Evolutionary conservation across 2,797 vertebrate species (phyloP).

Genomic region (Pipistrellus nathusii): DNA sequence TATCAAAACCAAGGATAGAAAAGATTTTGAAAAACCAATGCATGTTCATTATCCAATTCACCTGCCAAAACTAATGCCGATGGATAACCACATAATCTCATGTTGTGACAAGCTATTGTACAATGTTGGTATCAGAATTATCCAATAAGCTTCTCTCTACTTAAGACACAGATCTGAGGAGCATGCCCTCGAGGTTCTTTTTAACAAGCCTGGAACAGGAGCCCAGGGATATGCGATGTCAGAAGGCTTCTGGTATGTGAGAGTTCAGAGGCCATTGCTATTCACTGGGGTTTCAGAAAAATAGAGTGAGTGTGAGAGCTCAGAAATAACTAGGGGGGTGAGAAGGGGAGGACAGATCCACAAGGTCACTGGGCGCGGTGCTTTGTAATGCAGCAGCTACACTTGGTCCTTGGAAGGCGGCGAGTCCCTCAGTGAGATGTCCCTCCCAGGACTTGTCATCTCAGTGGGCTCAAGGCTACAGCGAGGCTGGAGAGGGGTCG

Average conservation of each 20-base stretch:
- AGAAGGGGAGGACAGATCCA: background rate
- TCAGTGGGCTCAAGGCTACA: background rate
- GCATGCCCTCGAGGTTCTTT: background rate
- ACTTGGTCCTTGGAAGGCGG: background rate
- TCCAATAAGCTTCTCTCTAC: background rate
- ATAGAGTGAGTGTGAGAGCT: background rate
- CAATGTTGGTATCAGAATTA: background rate
- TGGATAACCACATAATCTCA: background rate
- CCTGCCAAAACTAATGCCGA: background rate
- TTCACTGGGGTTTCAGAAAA: background rate
- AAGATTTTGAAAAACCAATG: background rate
- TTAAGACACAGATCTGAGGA: background rate
- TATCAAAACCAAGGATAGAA: background rate
- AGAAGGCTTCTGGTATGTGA: background rate
- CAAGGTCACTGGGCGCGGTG: background rate
- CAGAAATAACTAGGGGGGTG: background rate
- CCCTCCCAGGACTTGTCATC: background rate
- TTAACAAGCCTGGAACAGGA: background rate
- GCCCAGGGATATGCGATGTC: background rate
- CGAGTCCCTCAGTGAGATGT: background rate
- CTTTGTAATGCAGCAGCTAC: background rate
- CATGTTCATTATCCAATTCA: background rate
- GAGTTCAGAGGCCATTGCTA: background rate
- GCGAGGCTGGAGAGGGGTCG: background rate
- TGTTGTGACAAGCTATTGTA: background rate